Conservation (phyloP, 2,797 vertebrate genomes). For the Pampus argenteus region DNA sequence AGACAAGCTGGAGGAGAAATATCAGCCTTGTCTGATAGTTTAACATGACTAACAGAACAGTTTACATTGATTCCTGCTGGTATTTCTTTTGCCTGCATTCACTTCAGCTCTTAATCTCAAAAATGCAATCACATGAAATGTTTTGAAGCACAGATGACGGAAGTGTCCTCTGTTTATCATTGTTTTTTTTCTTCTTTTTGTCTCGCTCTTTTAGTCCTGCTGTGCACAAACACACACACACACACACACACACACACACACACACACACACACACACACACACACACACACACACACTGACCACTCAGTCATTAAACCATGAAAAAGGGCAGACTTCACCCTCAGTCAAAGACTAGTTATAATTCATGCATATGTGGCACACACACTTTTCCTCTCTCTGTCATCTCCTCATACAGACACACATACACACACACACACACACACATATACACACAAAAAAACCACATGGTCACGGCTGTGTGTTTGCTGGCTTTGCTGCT, state of each 20-base stretch:
- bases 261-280: constrained; percentile 34
- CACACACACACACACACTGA: constrained; percentile 51
- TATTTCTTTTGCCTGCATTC: constrained; percentile 25
- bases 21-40: constrained; percentile 54
- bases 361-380: constrained; percentile 73
- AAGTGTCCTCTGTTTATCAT: constrained; percentile 54
- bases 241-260: constrained; percentile 42
- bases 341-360: constrained; percentile 67
- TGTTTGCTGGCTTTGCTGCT: constrained; percentile 79
- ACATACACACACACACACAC: constrained; percentile 46
- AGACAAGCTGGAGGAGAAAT: constrained; percentile 49
- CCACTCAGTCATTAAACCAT: constrained; percentile 77
- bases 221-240: constrained; percentile 34
- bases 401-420: constrained; percentile 33
- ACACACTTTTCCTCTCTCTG: constrained; percentile 47
- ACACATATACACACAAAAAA: constrained; percentile 21
- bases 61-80: constrained; percentile 44
- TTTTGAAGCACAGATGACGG: constrained; percentile 33
- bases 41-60: constrained; percentile 48
- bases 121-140: constrained; percentile 35
- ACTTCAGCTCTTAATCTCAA: constrained; percentile 14
- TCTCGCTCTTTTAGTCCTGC: constrained; percentile 49
- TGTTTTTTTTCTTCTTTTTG: constrained; percentile 50
- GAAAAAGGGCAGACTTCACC: constrained; percentile 68
- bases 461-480: constrained; percentile 76